Conservation (phyloP, 1,140 invertebrate genomes). For the Papilio xuthus region DNA sequence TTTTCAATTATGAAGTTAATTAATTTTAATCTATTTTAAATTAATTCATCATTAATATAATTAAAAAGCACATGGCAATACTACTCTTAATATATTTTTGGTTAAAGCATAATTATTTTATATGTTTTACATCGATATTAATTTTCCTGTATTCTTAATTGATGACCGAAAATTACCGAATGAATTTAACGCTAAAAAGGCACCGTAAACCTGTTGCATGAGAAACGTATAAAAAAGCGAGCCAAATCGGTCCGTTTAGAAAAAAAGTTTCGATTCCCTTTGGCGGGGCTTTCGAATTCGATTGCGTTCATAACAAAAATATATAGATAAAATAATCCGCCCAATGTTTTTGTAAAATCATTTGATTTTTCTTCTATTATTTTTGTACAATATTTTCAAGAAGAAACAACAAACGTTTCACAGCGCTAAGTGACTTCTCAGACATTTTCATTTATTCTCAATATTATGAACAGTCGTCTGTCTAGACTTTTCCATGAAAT, state of each 20-base stretch:
- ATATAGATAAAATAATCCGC: neutral
- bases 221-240: slow-evolving; percentile 21
- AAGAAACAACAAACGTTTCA: neutral
- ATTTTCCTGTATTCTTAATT: neutral
- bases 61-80: too few species aligned
- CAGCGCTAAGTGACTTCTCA: neutral
- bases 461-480: neutral
- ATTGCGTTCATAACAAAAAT: slow-evolving; percentile 5
- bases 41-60: too few species aligned
- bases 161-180: neutral
- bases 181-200: slow-evolving; percentile 4
- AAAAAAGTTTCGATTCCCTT: slow-evolving; percentile 10
- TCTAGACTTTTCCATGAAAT: neutral
- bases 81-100: too few species aligned
- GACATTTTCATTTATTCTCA: neutral
- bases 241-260: slow-evolving; percentile 13
- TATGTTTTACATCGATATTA: neutral
- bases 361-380: neutral
- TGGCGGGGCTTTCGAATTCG: neutral
- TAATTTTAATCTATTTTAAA: too few species aligned
- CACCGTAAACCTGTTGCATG: neutral
- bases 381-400: neutral
- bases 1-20: too few species aligned
- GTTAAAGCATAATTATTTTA: too few species aligned
- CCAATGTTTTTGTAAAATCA: neutral